Evolutionary conservation across 2,113 vertebrate species (phyloP), one percentile per base, ranked within the genome.

Genomic region (Syngnathoides biaculeatus): DNA sequence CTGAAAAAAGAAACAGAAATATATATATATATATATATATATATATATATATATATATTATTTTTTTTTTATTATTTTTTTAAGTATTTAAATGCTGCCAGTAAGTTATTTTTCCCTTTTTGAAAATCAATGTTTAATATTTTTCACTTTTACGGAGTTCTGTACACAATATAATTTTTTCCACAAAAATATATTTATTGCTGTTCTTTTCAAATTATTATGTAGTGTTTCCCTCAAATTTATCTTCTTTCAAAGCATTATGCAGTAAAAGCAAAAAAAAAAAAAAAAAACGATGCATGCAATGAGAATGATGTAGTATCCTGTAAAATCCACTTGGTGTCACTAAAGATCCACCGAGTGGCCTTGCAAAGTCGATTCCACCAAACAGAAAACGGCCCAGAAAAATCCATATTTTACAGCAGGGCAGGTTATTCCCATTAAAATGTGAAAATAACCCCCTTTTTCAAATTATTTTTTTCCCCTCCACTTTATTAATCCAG

Each of bases 351-450:
- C 84, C 73, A 82, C 39, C 43, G 63, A 63, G 67, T 45, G 17
- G 2, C 58, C 4, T 42, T 26, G 39, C 24, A 48, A 35, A 60
- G 30, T 42, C 48, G 67, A 82, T 60, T 86, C 78, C 85, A 79
- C 85, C 85, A 79, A 82, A 87, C 85, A 87, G 72, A 0, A 27
- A 45, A 1, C 45, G 22, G 38, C 10, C 42, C 58, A 60, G 58
- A 60, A 39, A 17, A 43, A 43, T 62, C 39, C 60, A 43, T 8
- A n/a, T 43, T 7, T 62, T 42, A 8, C 42, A 1, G 20, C 4
- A 11, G n/a, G 7, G 39, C 12, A 40, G 59, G 20, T 40, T 40
- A 40, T 22, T 24, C 20, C 59, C 12, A 42, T 62, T 24, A 9
- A 57, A 57, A 57, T 57, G 27, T 43, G 13, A 62, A 43, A 62